Base-by-base conservation (phyloP, 2,888 invertebrate species). In the Parnassius smintheus region DNA sequence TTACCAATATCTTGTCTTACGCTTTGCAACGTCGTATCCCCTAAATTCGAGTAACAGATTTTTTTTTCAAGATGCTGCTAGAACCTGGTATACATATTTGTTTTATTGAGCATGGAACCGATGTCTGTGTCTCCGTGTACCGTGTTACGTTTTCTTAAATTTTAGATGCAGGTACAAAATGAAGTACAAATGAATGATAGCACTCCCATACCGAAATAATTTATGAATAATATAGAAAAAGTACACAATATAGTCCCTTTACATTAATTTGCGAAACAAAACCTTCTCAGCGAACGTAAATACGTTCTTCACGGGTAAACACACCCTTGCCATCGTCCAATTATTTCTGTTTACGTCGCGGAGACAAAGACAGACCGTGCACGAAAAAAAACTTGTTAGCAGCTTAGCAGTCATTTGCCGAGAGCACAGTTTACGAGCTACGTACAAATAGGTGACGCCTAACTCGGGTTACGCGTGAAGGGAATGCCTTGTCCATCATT, bases 191-290 rank as follows among this genome's bases (percentile, higher is more conserved):
- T 18, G 18, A 18, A 18, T 18, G 18, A 18, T 18, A 18, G 18
- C 18, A 18, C 18, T 18, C 18, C 18, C 35, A 35, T 35, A 35
- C 7, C 35, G 7, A 4, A 35, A 7, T 35, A 35, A 35, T 4
- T 35, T 35, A 35, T 35, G 7, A 35, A 35, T 35, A 4, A 35
- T 35, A 35, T 7, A 35, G 3, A 35, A 35, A 35, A 4, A 35
- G 44, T 44, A 44, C 9, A 11, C 44, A 8, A 2, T 10, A 11
- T 44, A 44, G 44, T 18, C 67, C 75, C 76, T 74, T 72, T 69
- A 70, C 75, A 77, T 44, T 76, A 76, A 80, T 80, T 73, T 67
- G 59, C 67, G 61, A 68, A 68, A 69, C 66, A 66, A 69, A 71
- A 70, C 66, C 55, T 64, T 44, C 11, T 10, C 44, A 44, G 11